Conservation (phyloP, 2,113 vertebrate genomes). For the Neodon shergylaensis region DNA sequence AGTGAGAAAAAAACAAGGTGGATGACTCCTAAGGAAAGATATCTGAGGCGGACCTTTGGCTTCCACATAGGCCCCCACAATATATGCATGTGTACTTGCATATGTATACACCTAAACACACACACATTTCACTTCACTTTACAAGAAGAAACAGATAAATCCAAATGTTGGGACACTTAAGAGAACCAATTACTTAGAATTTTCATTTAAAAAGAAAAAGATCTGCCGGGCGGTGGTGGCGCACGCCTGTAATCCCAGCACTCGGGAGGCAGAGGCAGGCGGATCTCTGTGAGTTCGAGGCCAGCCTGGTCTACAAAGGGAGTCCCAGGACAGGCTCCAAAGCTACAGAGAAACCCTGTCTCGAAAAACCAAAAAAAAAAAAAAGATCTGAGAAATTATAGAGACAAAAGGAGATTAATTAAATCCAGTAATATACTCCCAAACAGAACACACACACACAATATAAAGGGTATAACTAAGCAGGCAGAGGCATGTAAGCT, state of each 20-base stretch:
- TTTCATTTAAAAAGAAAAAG: not conserved
- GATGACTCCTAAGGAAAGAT: not conserved
- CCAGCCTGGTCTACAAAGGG: too few species aligned
- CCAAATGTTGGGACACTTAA: not conserved
- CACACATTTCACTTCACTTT: not conserved
- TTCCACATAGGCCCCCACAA: not conserved
- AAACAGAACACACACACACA: not conserved
- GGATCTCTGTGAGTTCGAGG: too few species aligned
- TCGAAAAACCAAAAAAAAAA: too few species aligned
- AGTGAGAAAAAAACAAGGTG: not conserved
- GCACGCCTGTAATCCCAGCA: too few species aligned
- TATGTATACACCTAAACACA: not conserved
- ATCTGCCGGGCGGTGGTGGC: too few species aligned
- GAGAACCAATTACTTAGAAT: conserved; percentile 18
- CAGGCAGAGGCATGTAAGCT: not conserved
- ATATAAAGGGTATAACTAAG: not conserved
- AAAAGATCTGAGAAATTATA: not conserved
- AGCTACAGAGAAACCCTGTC: too few species aligned
- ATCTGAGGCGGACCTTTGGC: not conserved
- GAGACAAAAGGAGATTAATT: conserved; percentile 1
- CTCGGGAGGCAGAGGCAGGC: too few species aligned
- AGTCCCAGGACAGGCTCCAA: too few species aligned
- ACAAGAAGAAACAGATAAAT: conserved; percentile 32
- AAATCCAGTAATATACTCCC: not conserved
- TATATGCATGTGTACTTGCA: not conserved